A percentile compares a stretch with the other conserved stretches of the same genome.
Conservation (phyloP, 37 sponge, comb jelly and placozoan genomes). For the Chondrilla cf. caribensis region DNA sequence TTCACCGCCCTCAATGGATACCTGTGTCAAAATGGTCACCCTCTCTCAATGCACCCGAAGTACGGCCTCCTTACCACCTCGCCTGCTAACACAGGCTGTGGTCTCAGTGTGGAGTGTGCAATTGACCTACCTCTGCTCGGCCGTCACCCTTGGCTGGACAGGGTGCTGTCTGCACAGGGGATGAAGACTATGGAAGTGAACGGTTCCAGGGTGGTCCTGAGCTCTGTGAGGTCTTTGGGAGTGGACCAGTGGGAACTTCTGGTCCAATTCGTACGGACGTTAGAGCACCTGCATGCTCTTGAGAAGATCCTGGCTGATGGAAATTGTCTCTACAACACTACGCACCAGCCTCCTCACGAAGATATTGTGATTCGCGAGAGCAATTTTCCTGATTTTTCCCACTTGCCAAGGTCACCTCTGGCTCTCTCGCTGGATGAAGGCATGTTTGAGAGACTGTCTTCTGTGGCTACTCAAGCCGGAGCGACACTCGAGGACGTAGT, state of each 20-base stretch:
- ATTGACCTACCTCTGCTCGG: not conserved
- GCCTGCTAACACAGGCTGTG: conserved; percentile 1
- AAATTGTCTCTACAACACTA: not conserved
- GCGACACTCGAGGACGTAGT: not conserved
- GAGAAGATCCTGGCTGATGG: not conserved
- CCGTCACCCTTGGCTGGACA: not conserved
- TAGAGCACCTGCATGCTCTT: not conserved
- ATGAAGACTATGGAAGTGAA: not conserved
- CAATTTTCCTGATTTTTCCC: not conserved
- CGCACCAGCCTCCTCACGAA: not conserved
- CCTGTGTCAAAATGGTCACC: not conserved
- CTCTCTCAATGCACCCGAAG: not conserved
- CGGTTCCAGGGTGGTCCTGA: not conserved
- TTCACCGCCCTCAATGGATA: not conserved
- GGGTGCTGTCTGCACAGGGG: not conserved
- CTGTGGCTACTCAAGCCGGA: not conserved
- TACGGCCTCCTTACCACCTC: conserved; percentile 6
- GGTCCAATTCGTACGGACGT: not conserved
- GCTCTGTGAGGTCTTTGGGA: not conserved
- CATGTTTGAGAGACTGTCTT: not conserved
- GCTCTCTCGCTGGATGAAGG: not conserved
- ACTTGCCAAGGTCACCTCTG: not conserved
- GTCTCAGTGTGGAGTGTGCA: not conserved
- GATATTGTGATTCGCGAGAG: not conserved
- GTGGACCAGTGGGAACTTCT: not conserved